Conservation (phyloP, 2,113 vertebrate genomes). For the Microtus montanus region DNA sequence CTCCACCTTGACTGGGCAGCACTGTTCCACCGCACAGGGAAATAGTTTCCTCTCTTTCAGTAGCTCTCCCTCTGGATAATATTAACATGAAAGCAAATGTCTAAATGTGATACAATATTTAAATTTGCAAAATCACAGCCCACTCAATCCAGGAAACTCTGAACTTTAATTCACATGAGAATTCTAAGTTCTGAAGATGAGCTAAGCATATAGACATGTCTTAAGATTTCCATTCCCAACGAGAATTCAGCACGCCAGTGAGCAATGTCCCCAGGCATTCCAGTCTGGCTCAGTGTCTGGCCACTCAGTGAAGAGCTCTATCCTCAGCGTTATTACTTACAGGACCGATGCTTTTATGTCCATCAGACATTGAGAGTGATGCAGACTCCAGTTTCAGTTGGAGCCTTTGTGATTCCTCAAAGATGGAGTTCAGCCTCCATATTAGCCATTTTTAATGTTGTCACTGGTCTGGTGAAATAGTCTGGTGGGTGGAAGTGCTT, state of each 20-base stretch:
- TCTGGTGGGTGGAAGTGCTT: not conserved
- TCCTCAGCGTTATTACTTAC: not conserved
- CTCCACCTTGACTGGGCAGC: not conserved
- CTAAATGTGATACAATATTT: slow-evolving; percentile 64
- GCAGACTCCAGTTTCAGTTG: fast-evolving
- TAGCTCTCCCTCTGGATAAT: slow-evolving; percentile 51
- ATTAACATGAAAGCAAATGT: slow-evolving; percentile 63
- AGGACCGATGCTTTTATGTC: not conserved
- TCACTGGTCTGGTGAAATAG: not conserved
- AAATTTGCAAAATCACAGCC: slow-evolving; percentile 67
- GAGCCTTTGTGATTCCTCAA: not conserved
- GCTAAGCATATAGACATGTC: not conserved
- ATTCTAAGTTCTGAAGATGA: slow-evolving; percentile 36
- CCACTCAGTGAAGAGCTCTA: not conserved
- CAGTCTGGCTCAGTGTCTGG: not conserved
- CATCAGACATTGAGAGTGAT: fast-evolving
- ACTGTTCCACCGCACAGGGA: not conserved
- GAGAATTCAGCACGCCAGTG: not conserved
- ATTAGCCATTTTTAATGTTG: not conserved
- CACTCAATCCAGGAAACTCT: slow-evolving; percentile 58
- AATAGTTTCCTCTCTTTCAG: slow-evolving; percentile 17
- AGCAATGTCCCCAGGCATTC: not conserved
- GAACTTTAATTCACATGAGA: slow-evolving; percentile 65
- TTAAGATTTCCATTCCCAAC: slow-evolving; percentile 1
- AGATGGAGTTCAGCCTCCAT: not conserved